A percentile compares a stretch with the other conserved stretches of the same genome.
These are phyloP conservation scores for Dicrurus megarhynchus DNA, from an alignment of 2,113 vertebrate species.

Conservation along the genomic window DNA sequence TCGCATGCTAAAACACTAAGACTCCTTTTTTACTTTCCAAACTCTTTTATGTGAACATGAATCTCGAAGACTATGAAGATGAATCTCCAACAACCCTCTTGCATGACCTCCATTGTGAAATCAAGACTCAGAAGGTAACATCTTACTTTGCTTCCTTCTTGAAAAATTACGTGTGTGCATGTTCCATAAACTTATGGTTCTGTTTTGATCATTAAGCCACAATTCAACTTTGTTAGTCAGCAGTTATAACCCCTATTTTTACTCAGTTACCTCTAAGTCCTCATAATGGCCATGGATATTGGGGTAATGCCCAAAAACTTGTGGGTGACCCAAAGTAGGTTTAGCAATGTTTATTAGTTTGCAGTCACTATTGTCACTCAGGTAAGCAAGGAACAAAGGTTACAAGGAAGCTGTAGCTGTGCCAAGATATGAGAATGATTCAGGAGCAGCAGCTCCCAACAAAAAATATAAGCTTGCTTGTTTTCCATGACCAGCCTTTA, in stretches of 20 bases:
- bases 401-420: background rate
- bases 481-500: background rate
- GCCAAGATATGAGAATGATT: background rate
- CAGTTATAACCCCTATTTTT: background rate
- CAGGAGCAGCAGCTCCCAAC: background rate
- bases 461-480: background rate
- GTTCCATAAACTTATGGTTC: background rate
- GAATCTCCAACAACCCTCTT: constrained; percentile 71
- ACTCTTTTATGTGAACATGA: background rate
- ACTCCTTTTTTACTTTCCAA: background rate
- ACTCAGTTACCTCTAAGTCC: background rate
- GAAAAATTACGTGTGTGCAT: background rate
- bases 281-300: background rate
- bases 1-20: background rate
- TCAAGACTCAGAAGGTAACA: constrained; percentile 81
- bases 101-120: constrained; percentile 79
- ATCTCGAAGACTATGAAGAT: constrained; percentile 62
- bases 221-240: background rate
- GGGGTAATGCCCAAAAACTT: background rate
- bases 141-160: background rate
- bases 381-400: background rate
- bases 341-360: background rate
- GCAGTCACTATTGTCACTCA: fast-evolving
- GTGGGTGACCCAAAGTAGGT: background rate
- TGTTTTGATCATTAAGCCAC: background rate